Evolutionary conservation across 2,888 invertebrate species (phyloP), one percentile per base, ranked within the genome.

Genomic region (Pheosia gnoma): DNA sequence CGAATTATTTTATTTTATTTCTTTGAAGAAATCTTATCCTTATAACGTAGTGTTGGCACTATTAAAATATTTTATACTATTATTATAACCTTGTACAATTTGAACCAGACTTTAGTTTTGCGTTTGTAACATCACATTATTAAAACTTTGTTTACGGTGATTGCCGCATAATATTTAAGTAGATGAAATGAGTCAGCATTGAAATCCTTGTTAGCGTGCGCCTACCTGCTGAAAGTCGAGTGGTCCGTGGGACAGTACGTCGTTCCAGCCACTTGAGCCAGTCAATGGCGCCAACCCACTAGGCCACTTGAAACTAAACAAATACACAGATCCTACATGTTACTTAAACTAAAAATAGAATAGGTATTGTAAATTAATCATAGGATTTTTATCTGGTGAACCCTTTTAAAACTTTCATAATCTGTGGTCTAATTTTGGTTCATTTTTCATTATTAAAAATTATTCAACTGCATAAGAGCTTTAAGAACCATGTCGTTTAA

Each of bases 171-270:
- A 25, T 25, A 25, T 25, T 25, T 9, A 8, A 45, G 43, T 45
- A 4, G 43, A 10, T n/a, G 4, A 47, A 47, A n/a, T 47, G n/a
- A 47, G n/a, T 10, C 37, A 36, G 36, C 52, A 36, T 10, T 11
- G 36, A 53, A 47, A 41, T 51, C 47, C 57, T 59, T 58, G 53
- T 65, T 74, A 69, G 67, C 58, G 59, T 57, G 51, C 61, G 43
- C 60, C 25, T 78, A 77, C 77, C 77, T 77, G 73, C 66, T 67
- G 59, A 60, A 67, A 71, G 70, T 79, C 77, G 75, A 79, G 80
- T 74, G 79, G 53, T 63, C 63, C 67, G 74, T 70, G 74, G 67
- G 41, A 67, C 68, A 57, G 63, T 54, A 55, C 61, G 60, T 57
- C 45, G 53, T 11, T 53, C 47, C 53, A 49, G 57, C 65, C 77